Evolutionary conservation across 2,113 vertebrate species (phyloP), one percentile per base, ranked within the genome.

Genomic region (Oryzias melastigma): DNA sequence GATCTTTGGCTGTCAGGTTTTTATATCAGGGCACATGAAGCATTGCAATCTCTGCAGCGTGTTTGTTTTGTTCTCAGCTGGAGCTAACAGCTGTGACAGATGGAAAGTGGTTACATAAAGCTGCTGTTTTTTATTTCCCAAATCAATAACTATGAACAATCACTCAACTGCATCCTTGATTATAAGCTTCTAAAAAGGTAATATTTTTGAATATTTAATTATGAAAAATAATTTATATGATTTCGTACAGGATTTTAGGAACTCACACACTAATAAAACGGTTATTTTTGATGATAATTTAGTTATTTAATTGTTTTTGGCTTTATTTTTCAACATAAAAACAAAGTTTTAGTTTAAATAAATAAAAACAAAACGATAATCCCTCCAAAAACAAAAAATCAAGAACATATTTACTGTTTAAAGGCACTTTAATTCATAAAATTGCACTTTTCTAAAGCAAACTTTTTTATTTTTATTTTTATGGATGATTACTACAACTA

Each of bases 31-130:
- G 61, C 62, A 72, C 58, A 46, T 50, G 49, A 48, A 71, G 46
- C 66, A 52, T 75, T 68, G 58, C 48, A 62, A 53, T 68, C 77
- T 57, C 78, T 75, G 73, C 47, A 65, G 2, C 62, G 62, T 83
- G 77, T 81, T 84, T 84, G 69, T 81, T 86, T 80, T 77, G 75
- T 78, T 77, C 70, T 73, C 51, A 68, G 75, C 84, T 75, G 77
- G 70, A 66, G 46, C 41, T 46, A 79, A 75, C 82, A 79, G 61
- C 69, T 71, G 73, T 80, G 73, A 65, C 75, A 71, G 71, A 89
- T 88, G 87, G 89, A 88, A 91, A 89, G 65, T 83, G 65, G 76
- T 91, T 91, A 86, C 77, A 82, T 86, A 91, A 91, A 90, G 68
- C 62, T 69, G 75, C 70, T 75, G 70, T 78, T 82, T 84, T 73